Conservation (phyloP, 2,888 invertebrate species). For the Dasypogon diadema region DNA sequence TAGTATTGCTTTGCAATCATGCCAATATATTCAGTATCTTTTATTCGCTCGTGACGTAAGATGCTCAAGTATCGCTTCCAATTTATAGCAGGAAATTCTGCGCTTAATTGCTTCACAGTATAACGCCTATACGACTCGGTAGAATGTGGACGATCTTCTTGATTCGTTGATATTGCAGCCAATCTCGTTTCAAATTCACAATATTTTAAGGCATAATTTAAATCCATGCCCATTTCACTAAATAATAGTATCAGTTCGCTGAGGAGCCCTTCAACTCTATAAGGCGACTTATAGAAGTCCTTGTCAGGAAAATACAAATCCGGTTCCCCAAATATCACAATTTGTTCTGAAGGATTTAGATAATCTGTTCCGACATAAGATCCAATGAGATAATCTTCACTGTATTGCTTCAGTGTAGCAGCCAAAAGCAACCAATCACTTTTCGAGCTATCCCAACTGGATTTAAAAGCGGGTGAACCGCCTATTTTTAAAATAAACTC, state of each 20-base stretch:
- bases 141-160: not conserved
- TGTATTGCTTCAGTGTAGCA: not conserved
- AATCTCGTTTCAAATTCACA: not conserved
- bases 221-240: not conserved
- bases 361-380: conserved; percentile 12
- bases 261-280: not conserved
- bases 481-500: not conserved
- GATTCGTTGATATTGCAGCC: not conserved
- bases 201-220: not conserved
- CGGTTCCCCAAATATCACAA: conserved; percentile 11
- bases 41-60: not conserved
- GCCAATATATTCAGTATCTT: not conserved
- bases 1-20: conserved; percentile 11
- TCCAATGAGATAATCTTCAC: conserved; percentile 25
- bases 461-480: conserved; percentile 1
- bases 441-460: not conserved
- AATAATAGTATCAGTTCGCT: not conserved
- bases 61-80: conserved; percentile 8
- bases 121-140: not conserved
- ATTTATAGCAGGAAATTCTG: not conserved
- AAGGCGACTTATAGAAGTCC: not conserved
- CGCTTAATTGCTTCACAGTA: not conserved
- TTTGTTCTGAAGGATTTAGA: not conserved
- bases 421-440: not conserved
- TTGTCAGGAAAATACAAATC: not conserved